Evolutionary conservation across 2,797 vertebrate genomes (phyloP), one percentile per base, ranked within the genome.

Genomic region (Harpagifer antarcticus): DNA sequence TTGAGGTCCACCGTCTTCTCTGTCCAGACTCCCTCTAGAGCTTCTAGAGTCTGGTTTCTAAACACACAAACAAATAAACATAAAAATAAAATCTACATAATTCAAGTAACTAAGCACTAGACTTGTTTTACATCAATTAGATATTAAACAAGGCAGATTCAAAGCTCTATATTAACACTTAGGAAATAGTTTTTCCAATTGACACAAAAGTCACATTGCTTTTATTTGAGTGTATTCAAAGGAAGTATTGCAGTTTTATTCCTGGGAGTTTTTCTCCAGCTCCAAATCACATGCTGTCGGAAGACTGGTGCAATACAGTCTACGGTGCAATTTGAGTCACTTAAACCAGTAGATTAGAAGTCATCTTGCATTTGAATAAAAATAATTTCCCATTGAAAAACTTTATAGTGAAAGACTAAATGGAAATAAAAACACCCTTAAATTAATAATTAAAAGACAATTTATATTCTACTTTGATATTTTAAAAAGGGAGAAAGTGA

Each of bases 31-130:
- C 86, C 97, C 95, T 84, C 97, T 95, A 50, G 98, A 98, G 80
- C 96, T 97, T 93, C 98, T 96, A 57, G 96, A 96, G 3, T 99
- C 98, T 1, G 98, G 98, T 91, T 99, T 99, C 98, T 99, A 88
- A 73, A 68, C 84, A 82, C 37, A 84, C 56, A 86, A 20, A 86
- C 20, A 86, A 49, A 82, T 12, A 75, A 44, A 55, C 33, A 74
- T 16, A 47, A 43, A 33, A 72, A 37, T 70, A 1, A 74, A 3
- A 60, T 20, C 43, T 68, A 20, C 13, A 64, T 9, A 37, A 19
- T 60, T 14, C 8, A 50, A 58, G 16, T 17, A 65, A 12, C 56
- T 9, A 55, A 33, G 9, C 7, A 49, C 27, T 68, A 14, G 19
- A 5, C 10, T 37, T 15, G 10, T 60, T 52, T 63, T 3, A 60